Conservation (phyloP, 2,797 vertebrate genomes). For the Coracias cyanogaster region DNA sequence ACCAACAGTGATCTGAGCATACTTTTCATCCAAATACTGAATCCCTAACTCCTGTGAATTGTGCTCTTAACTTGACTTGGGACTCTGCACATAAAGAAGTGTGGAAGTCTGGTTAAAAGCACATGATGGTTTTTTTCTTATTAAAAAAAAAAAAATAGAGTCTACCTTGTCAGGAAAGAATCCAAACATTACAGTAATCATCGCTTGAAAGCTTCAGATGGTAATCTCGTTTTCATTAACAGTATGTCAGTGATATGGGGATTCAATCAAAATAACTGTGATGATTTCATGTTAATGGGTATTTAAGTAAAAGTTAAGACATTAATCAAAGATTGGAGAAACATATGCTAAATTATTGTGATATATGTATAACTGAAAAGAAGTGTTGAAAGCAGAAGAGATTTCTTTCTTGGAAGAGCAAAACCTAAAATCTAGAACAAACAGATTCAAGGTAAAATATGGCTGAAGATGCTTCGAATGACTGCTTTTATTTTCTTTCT, state of each 20-base stretch:
- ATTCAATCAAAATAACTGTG: constrained; percentile 30
- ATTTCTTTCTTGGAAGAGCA: not conserved
- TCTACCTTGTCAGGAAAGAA: not conserved
- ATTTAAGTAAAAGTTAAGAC: constrained; percentile 35
- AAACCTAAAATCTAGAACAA: not conserved
- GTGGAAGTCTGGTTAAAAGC: not conserved
- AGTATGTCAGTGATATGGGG: not conserved
- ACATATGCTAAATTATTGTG: constrained; percentile 61
- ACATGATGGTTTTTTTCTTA: not conserved
- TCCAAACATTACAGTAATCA: constrained; percentile 22
- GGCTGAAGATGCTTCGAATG: not conserved
- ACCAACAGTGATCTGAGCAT: not conserved
- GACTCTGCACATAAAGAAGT: not conserved
- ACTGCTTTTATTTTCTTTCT: constrained; percentile 2
- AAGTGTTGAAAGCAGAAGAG: not conserved
- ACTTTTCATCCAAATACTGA: not conserved
- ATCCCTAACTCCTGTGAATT: not conserved
- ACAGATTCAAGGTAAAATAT: not conserved
- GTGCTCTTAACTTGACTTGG: not conserved
- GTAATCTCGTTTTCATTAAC: constrained; percentile 51
- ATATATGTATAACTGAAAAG: constrained; percentile 51
- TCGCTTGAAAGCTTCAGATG: constrained; percentile 22
- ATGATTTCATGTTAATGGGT: constrained; percentile 17
- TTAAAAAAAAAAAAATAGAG: not conserved
- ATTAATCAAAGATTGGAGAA: constrained; percentile 42